Percentiles rank a stretch among this genome's conserved stretches.
Conservation (phyloP, 2,113 vertebrate species). For the Epinephelus cyanopodus region DNA sequence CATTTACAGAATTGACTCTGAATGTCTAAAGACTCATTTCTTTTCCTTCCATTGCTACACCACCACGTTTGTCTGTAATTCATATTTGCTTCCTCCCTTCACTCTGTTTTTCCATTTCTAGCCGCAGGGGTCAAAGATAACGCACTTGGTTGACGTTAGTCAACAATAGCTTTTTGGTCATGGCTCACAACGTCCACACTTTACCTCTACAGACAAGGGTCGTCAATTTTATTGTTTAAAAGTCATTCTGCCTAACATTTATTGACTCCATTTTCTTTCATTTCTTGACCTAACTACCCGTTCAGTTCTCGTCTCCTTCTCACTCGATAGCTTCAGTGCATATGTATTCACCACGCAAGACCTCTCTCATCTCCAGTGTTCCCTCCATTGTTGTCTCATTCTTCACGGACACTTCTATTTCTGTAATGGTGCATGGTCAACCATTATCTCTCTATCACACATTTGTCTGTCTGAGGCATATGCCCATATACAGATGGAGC, state of each 20-base stretch:
- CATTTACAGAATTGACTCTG: slow-evolving; percentile 73
- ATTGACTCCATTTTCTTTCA: slow-evolving; percentile 86
- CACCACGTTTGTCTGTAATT: slow-evolving; percentile 71
- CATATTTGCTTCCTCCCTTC: slow-evolving; percentile 72
- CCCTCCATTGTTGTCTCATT: slow-evolving; percentile 72
- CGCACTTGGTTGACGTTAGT: slow-evolving; percentile 76
- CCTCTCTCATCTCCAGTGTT: slow-evolving; percentile 74
- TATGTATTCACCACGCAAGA: slow-evolving; percentile 79
- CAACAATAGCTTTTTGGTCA: slow-evolving; percentile 83
- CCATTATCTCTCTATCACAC: slow-evolving; percentile 72
- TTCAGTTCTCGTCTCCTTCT: slow-evolving; percentile 73
- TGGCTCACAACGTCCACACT: slow-evolving; percentile 81
- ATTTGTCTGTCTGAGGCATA: slow-evolving; percentile 66
- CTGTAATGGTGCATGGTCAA: slow-evolving; percentile 79
- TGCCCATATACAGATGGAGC: slow-evolving; percentile 71
- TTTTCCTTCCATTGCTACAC: slow-evolving; percentile 53
- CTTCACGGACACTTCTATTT: slow-evolving; percentile 79
- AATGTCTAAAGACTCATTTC: slow-evolving; percentile 69
- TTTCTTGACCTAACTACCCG: slow-evolving; percentile 87
- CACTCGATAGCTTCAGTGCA: slow-evolving; percentile 59
- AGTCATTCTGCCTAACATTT: slow-evolving; percentile 85
- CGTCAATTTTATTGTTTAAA: slow-evolving; percentile 89
- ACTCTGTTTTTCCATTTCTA: slow-evolving; percentile 76
- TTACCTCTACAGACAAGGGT: slow-evolving; percentile 78
- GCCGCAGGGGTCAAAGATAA: slow-evolving; percentile 81